A percentile compares a stretch with the other conserved stretches of the same genome.
Conservation (phyloP, 1,140 invertebrate genomes). For the Pristionchus pacificus region DNA sequence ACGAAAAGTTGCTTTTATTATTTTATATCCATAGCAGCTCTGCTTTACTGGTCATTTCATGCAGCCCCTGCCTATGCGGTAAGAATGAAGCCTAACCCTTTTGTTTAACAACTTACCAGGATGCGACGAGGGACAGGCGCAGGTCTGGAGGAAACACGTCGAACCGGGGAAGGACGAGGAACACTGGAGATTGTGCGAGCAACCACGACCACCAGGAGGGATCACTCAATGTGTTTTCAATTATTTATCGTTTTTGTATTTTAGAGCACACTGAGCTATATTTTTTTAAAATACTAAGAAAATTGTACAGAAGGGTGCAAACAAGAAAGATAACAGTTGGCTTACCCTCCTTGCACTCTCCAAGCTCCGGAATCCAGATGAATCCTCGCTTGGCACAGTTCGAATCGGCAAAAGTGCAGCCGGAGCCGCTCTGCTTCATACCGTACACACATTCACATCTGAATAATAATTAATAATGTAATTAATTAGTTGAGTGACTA, state of each 20-base stretch:
- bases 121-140: constrained; percentile 43
- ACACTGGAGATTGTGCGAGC: constrained; percentile 52
- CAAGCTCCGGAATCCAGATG: constrained; percentile 54
- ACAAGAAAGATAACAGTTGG: too few relatives aligned
- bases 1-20: too few relatives aligned
- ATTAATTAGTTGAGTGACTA: neutral
- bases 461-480: neutral
- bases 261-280: too few relatives aligned
- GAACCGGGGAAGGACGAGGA: constrained; percentile 49
- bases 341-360: constrained; percentile 53
- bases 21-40: too few relatives aligned
- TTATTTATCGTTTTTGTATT: neutral
- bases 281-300: too few relatives aligned
- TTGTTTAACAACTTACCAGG: neutral
- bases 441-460: constrained; percentile 52
- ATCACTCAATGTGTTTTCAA: constrained; percentile 36
- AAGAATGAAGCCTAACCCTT: too few relatives aligned
- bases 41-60: too few relatives aligned
- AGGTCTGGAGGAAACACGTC: constrained; percentile 46
- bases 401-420: constrained; percentile 49
- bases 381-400: constrained; percentile 46
- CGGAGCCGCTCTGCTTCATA: constrained; percentile 40
- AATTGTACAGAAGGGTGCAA: too few relatives aligned
- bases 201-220: constrained; percentile 45
- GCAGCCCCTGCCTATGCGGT: too few relatives aligned